phyloP scores from a whole-genome alignment of 1,140 invertebrate species.

The Drosophila bipectinata region DNA sequence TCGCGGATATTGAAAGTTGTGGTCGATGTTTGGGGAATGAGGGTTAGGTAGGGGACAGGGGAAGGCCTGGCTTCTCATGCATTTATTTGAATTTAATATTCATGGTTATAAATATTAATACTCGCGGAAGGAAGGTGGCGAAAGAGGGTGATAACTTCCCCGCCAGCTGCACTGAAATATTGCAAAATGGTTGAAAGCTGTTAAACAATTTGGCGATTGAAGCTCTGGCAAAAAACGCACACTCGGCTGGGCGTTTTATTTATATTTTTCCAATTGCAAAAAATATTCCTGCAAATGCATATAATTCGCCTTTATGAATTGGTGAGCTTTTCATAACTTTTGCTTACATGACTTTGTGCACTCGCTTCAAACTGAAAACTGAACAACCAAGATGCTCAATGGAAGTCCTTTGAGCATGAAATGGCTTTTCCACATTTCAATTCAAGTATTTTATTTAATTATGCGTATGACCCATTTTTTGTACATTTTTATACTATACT shows the following conservation, averaged over 20 bases:
- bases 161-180: constrained; percentile 51
- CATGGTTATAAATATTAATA: constrained; percentile 80
- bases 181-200: constrained; percentile 66
- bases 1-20: constrained; percentile 77
- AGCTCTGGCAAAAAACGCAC: constrained; percentile 32
- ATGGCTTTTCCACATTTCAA: too few relatives aligned
- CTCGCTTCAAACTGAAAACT: background rate
- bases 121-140: constrained; percentile 1
- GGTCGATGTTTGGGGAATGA: constrained; percentile 41
- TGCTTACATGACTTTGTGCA: constrained; percentile 38
- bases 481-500: too few relatives aligned
- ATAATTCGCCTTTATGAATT: constrained; percentile 22
- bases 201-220: constrained; percentile 71
- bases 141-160: constrained; percentile 11
- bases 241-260: constrained; percentile 54
- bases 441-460: background rate
- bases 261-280: constrained; percentile 54
- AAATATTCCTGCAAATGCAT: constrained; percentile 24
- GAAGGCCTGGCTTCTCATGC: constrained; percentile 42
- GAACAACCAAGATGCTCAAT: background rate
- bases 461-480: background rate
- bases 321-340: constrained; percentile 54
- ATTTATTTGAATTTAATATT: constrained; percentile 76
- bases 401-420: background rate
- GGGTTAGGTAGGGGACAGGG: background rate